Evolutionary conservation across 92 coral and sea anemone genomes (phyloP), one percentile per base, ranked within the genome.

Genomic region (Zoanthus sansibaricus): DNA sequence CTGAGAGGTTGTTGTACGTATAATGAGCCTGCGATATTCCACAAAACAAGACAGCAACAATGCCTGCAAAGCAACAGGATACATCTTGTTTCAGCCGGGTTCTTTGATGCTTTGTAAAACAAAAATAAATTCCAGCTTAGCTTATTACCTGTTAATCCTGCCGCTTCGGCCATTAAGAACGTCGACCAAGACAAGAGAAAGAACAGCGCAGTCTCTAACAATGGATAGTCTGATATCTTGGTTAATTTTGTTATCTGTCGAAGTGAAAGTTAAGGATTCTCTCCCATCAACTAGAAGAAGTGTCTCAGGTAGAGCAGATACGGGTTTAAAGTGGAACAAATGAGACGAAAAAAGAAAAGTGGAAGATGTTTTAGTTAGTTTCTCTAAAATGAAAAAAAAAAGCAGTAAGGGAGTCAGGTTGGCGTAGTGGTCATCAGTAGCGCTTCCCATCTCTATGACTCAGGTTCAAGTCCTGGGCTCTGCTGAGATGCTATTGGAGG

Each of bases 111-210:
- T 5, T 59, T 59, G 20, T 20, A 59, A 59, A 3, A 2, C 66
- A 62, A 17, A 62, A 62, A 25, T 17, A 5, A 15, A 1, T 9
- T 15, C 7, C 7, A 20, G 9, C 30, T 11, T 4, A 54, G 18
- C 17, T 45, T 12, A 4, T 21, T 88, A 97, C 99, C 99, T 64
- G 99, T 97, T 44, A 97, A 83, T 44, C 94, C 95, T 51, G 99
- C 98, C 7, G 99, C 99, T 76, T 97, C 99, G 49, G 99, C 99
- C 99, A 97, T 97, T n/a, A 97, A 90, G 88, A 97, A 97, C 10
- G 99, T 97, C 30, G 98, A 93, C 99, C 99, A 97, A 30, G 99
- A 97, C 46, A 97, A 90, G 56, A 97, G 72, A 72, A 97, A 97
- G 90, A 97, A 97, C 79, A 97, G 74, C 14, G 99, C 99, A 25